Base-by-base conservation (phyloP, 2,797 vertebrate genomes). In the Lophura swinhoii region DNA sequence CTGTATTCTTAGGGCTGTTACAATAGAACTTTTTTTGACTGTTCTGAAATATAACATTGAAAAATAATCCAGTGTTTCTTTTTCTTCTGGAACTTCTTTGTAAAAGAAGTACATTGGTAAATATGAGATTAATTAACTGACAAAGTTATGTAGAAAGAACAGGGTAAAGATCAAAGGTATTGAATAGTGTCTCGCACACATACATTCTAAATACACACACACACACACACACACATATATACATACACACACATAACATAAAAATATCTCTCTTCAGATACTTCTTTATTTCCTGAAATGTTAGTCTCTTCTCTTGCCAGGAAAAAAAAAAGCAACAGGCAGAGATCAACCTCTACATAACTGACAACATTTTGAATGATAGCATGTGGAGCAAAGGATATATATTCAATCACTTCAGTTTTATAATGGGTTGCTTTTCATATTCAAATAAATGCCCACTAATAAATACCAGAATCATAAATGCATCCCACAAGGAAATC, bases 391-490 rank as follows among this genome's bases (percentile, higher is more conserved):
- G 91, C 63, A 83, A 92, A 93, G 62, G 55, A 95, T 86, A 48
- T 68, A 33, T 88, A 88, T 92, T 92, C 84, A 93, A 73, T 79
- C 77, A 93, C 44, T 74, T 84, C 44, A 39, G 37, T 76, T 66
- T 90, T 60, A 41, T 62, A 87, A 82, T 83, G 23, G 71, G 55
- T 39, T 91, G 78, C 62, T 92, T 91, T 91, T 88, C 83, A 95
- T 92, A 91, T 95, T 91, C 70, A 87, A 92, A 95, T 95, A 94
- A 93, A 95, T 79, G 56, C 41, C 76, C 26, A 24, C 67, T 81
- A 95, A 94, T 93, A 96, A 94, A 95, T 95, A 95, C 41, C 58
- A 94, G 71, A 94, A 94, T 85, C 86, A 77, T 94, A 75, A 94
- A 87, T 64, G 80, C 62, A 90, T 91, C 63, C 87, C 81, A 92